Conservation (phyloP, 92 coral and sea anemone species). For the Palythoa caribaeorum region DNA sequence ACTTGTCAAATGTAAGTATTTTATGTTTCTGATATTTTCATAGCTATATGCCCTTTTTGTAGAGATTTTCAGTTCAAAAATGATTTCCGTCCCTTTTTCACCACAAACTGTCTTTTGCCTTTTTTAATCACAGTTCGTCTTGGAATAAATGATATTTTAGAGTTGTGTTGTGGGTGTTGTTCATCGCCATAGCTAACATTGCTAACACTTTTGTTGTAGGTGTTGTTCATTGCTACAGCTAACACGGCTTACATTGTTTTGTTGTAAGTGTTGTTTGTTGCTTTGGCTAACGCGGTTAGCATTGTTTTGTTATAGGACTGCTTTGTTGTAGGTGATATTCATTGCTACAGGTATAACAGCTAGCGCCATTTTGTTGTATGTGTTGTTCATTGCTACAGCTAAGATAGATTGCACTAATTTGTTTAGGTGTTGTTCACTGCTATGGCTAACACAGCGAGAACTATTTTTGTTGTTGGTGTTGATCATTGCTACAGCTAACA, state of each 20-base stretch:
- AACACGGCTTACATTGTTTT: neutral
- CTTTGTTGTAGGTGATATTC: neutral
- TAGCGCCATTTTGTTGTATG: neutral
- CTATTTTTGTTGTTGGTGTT: conserved; percentile 66
- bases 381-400: neutral
- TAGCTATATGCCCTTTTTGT: neutral
- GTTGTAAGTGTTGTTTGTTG: neutral
- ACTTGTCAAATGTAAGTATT: conserved; percentile 81
- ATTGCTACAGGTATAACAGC: neutral
- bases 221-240: neutral
- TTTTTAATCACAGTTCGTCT: too few relatives aligned
- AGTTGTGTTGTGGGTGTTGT: too few relatives aligned
- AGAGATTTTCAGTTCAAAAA: neutral
- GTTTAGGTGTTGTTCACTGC: conserved; percentile 76
- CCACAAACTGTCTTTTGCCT: neutral
- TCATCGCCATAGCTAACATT: neutral
- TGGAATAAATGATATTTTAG: too few relatives aligned
- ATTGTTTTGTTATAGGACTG: neutral
- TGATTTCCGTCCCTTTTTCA: neutral
- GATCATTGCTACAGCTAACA: conserved; percentile 88
- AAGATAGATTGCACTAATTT: neutral
- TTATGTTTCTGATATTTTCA: neutral
- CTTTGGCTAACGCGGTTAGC: neutral
- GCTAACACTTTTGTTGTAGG: neutral
- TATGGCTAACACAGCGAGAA: conserved; percentile 77